Base-by-base conservation (phyloP, 2,888 invertebrate species). In the Aspidapion aeneum region DNA sequence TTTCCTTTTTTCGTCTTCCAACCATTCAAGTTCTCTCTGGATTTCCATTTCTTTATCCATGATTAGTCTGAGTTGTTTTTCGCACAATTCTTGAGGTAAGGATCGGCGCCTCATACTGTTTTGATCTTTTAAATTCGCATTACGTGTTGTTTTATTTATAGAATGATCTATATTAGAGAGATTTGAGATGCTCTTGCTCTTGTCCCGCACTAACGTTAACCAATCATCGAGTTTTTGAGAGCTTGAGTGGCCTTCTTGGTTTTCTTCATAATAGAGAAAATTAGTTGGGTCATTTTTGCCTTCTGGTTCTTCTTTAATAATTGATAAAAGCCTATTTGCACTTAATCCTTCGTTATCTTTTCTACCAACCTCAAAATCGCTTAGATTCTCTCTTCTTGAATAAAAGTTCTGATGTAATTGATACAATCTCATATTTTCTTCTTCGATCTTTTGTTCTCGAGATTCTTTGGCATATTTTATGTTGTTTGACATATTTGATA, bases 401-500 rank as follows among this genome's bases (percentile, higher is more conserved):
- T 87, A 76, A 76, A 86, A 89, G 74, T 89, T 90, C 68, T 82
- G 84, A 72, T 91, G 90, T 69, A 89, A 84, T 72, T 91, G 89
- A 1, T 89, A 79, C 55, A 90, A 81, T 69, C 85, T 84, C 71
- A 86, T 87, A 1, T 86, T 85, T 68, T 85, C 85, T 57, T 83
- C 56, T 81, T 80, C 52, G 12, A 12, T 35, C 79, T 72, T 58
- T 18, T 55, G 75, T 73, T 77, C 62, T 81, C 80, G 61, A 81
- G 18, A 52, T 19, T 18, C 18, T 17, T 20, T 50, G 21, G 9
- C 48, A 21, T 48, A 51, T 60, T 18, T 51, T 18, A 51, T 57
- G 18, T 20, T 49, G 18, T 57, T 17, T 22, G 1, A 55, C 64
- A 63, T 63, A 12, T n/a, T 60, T 18, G 57, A 50, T 57, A 55